Percentiles rank a stretch among this genome's conserved stretches.
Conservation (phyloP, 2,797 vertebrate species). For the Varecia variegata region DNA sequence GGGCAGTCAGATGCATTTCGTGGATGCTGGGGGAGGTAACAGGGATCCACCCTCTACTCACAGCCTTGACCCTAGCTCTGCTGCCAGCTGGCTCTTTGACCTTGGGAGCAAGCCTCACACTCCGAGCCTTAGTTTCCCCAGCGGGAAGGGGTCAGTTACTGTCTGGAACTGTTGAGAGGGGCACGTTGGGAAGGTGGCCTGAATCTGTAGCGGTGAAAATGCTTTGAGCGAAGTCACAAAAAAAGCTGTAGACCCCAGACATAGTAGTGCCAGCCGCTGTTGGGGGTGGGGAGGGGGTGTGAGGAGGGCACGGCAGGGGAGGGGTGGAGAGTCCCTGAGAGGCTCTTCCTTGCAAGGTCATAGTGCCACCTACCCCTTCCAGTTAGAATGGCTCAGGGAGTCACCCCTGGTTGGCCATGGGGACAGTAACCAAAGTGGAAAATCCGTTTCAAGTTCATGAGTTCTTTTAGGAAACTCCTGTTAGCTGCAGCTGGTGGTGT, state of each 20-base stretch:
- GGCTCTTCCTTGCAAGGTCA: background rate
- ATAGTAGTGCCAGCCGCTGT: rapidly evolving
- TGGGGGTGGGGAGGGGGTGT: background rate
- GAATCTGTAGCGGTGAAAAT: background rate
- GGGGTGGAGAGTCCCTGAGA: background rate
- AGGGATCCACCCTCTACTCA: background rate
- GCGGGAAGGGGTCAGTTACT: background rate
- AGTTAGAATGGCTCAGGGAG: background rate
- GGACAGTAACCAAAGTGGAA: background rate
- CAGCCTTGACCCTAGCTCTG: background rate
- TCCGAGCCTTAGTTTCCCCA: background rate
- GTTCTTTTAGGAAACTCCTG: background rate
- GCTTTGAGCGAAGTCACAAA: background rate
- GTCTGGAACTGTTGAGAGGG: background rate
- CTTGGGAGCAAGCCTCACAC: conserved; percentile 35
- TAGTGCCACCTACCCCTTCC: too few species aligned
- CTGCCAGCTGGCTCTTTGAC: conserved; percentile 21
- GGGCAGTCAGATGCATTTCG: background rate
- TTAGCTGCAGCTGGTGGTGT: background rate
- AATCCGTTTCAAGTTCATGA: background rate
- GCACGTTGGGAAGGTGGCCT: background rate
- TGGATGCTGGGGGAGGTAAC: background rate
- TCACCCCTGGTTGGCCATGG: background rate
- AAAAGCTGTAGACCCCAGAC: background rate
- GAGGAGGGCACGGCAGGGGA: background rate